Percentiles rank a stretch among this genome's conserved stretches.
Evolutionary conservation across 2,113 vertebrate species (phyloP).

Genomic region (Melanerpes formicivorus): DNA sequence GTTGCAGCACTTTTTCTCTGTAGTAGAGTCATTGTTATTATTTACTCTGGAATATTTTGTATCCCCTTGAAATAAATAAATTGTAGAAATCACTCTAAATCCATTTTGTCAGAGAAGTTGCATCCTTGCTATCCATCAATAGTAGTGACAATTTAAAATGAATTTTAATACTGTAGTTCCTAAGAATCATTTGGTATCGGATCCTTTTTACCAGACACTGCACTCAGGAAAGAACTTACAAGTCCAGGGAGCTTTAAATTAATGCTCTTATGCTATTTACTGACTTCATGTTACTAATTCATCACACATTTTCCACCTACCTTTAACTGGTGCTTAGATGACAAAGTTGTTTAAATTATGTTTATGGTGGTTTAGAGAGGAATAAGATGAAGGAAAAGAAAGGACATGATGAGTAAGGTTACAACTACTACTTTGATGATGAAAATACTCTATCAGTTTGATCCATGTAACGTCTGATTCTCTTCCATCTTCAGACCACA

Average conservation of each 20-base stretch:
- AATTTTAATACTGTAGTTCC: not conserved
- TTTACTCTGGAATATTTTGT: not conserved
- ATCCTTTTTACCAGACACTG: not conserved
- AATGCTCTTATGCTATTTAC: not conserved
- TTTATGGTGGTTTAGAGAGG: not conserved
- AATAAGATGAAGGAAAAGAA: not conserved
- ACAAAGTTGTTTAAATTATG: not conserved
- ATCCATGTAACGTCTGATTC: not conserved
- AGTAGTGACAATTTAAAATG: not conserved
- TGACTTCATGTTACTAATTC: not conserved
- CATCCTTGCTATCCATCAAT: not conserved
- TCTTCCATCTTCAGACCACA: not conserved
- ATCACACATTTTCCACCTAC: not conserved
- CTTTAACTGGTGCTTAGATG: not conserved
- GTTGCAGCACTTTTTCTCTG: not conserved
- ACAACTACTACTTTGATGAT: not conserved
- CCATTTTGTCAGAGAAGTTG: not conserved
- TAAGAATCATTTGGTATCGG: not conserved
- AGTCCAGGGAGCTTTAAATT: not conserved
- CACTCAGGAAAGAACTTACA: not conserved
- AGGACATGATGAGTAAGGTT: not conserved
- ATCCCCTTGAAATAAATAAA: not conserved
- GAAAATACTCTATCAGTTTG: not conserved
- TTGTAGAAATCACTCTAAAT: not conserved
- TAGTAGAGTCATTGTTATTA: not conserved